Base-by-base conservation (phyloP, 1,140 invertebrate genomes). In the Melitaea cinxia region DNA sequence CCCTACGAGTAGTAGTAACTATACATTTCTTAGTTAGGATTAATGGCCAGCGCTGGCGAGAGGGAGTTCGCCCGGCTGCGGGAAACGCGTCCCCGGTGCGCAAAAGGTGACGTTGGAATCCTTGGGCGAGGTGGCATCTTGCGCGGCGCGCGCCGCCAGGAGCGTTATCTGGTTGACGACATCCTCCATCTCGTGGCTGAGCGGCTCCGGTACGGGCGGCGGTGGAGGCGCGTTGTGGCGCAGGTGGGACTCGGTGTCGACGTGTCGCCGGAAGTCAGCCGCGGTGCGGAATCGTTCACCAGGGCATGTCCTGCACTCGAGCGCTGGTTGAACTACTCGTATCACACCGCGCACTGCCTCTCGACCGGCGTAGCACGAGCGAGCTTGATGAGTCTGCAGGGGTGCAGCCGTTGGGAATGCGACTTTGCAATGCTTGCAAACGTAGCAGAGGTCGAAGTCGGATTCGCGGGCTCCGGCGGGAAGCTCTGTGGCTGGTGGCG, bases 361-460 rank as follows among this genome's bases (percentile, higher is more conserved):
- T 71, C 93, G 92, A 39, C 93, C 93, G 9, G 93, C 91, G 80
- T 94, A 95, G 78, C 94, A 95, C 0, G 83, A 79, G 50, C 92
- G 93, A 1, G 94, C 91, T 79, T 96, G 96, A 80, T 97, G 96
- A 9, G 91, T 92, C 37, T 95, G 89, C 49, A 96, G 92, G 3
- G 94, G 93, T n/a, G 94, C 93, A 54, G 95, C 94, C 39, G 94
- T 93, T 1, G 95, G 94, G 89, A 95, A 97, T 1, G 96, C 96
- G 49, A 96, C 93, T 57, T 96, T 95, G 85, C 96, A 97, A 78
- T 96, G 95, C 80, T 96, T 96, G 92, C 96, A 97, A 54, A 97
- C 95, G 91, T 95, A 95, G 71, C 96, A 96, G 15, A 96, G 92
- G 78, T 97, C 96, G 39, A 94, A 93, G 75, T 96, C 95, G 1